Conservation (phyloP, 1,140 invertebrate genomes). For the Musca vetustissima region DNA sequence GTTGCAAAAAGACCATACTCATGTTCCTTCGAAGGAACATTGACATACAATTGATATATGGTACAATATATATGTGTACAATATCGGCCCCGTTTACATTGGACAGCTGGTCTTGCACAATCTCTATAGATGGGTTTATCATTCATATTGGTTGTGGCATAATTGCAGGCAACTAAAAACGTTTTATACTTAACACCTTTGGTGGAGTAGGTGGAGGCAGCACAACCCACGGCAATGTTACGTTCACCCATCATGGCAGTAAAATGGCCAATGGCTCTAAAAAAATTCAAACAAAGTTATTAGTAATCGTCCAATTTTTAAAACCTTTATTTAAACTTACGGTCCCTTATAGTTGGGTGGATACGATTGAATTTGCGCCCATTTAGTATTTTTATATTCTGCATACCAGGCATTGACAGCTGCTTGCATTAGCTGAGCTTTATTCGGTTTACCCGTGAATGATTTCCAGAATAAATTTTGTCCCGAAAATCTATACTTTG, state of each 20-base stretch:
- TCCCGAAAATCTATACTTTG: constrained; percentile 6
- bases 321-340: no score
- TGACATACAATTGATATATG: no score
- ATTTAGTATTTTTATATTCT: constrained; percentile 8
- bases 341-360: background rate
- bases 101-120: constrained; percentile 28
- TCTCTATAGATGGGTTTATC: constrained; percentile 38
- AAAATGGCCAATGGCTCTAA: constrained; percentile 44
- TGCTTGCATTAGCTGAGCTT: constrained; percentile 6
- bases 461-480: constrained; percentile 22
- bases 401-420: constrained; percentile 14
- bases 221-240: constrained; percentile 41
- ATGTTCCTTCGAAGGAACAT: no score
- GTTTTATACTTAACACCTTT: constrained; percentile 31
- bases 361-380: constrained; percentile 5
- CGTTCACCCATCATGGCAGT: constrained; percentile 44
- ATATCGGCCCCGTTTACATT: constrained; percentile 36
- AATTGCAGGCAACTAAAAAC: constrained; percentile 42
- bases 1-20: no score
- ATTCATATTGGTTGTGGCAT: constrained; percentile 42
- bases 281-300: background rate
- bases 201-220: constrained; percentile 37
- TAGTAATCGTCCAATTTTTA: no score
- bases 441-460: background rate
- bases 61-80: constrained; percentile 31